Evolutionary conservation across 2,888 invertebrate species (phyloP).

Genomic region (Lacanobia wlatinum): DNA sequence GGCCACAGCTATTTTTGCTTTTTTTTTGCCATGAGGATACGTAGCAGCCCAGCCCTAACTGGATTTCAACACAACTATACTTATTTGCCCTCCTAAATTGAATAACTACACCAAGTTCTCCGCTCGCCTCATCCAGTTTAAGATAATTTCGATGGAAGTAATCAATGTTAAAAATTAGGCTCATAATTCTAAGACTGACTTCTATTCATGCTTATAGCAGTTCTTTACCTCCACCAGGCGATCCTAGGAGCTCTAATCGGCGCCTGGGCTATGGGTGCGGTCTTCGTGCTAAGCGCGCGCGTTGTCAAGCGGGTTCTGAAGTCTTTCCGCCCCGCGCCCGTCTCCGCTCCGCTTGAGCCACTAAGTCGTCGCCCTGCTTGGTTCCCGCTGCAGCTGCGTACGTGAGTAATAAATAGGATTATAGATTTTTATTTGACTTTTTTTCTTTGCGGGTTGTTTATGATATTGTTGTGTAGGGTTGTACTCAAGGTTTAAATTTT

Average conservation of each 20-base stretch:
- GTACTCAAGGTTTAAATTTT: slow-evolving; percentile 14
- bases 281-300: slow-evolving; percentile 77
- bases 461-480: background rate
- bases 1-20: too few relatives aligned
- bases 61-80: too few relatives aligned
- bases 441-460: background rate
- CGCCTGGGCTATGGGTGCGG: slow-evolving; percentile 75
- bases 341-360: slow-evolving; percentile 78
- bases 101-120: too few relatives aligned
- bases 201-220: background rate
- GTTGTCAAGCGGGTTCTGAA: slow-evolving; percentile 79
- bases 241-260: slow-evolving; percentile 81
- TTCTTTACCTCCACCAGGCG: slow-evolving; percentile 65
- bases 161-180: too few relatives aligned
- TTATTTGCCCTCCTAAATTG: too few relatives aligned
- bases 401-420: slow-evolving; percentile 79
- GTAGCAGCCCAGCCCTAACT: too few relatives aligned
- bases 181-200: background rate
- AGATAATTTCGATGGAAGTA: too few relatives aligned
- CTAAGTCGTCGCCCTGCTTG: slow-evolving; percentile 79
- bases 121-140: too few relatives aligned
- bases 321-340: slow-evolving; percentile 79
- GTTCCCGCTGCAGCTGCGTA: slow-evolving; percentile 78
- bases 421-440: background rate
- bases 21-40: too few relatives aligned